phyloP scores from a whole-genome alignment of 1,140 invertebrate species.

The Ceratina australensis region DNA sequence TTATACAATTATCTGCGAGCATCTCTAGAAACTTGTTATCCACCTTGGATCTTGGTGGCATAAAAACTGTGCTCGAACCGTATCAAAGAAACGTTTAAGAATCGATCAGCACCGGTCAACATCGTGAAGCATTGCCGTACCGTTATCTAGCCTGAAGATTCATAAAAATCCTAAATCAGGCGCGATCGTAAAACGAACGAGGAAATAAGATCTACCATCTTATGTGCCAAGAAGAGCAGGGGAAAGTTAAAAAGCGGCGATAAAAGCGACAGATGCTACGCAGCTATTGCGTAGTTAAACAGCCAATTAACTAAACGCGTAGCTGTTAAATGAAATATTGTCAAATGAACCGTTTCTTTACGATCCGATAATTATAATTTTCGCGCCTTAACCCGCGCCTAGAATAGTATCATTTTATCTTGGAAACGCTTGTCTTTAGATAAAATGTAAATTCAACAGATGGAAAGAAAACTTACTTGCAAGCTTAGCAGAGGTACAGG shows the following conservation, averaged over 20 bases:
- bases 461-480: conserved; percentile 78
- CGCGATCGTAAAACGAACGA: not conserved
- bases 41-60: too few species aligned
- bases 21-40: too few species aligned
- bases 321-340: conserved; percentile 4
- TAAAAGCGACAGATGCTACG: not conserved
- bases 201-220: not conserved
- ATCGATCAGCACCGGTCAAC: not conserved
- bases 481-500: conserved; percentile 81
- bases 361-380: not conserved
- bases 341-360: not conserved
- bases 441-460: too few species aligned
- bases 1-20: too few species aligned
- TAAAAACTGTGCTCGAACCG: not conserved
- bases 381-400: not conserved
- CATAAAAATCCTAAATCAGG: not conserved
- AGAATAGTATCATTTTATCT: too few species aligned
- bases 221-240: not conserved
- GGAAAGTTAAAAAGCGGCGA: conserved; percentile 2
- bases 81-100: conserved; percentile 1
- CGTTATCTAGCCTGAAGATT: not conserved
- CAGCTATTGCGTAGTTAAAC: not conserved
- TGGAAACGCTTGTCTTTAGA: too few species aligned
- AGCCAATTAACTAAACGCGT: not conserved
- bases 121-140: not conserved